Evolutionary conservation across 2,888 invertebrate genomes (phyloP).

Genomic region (Rhagium mordax): DNA sequence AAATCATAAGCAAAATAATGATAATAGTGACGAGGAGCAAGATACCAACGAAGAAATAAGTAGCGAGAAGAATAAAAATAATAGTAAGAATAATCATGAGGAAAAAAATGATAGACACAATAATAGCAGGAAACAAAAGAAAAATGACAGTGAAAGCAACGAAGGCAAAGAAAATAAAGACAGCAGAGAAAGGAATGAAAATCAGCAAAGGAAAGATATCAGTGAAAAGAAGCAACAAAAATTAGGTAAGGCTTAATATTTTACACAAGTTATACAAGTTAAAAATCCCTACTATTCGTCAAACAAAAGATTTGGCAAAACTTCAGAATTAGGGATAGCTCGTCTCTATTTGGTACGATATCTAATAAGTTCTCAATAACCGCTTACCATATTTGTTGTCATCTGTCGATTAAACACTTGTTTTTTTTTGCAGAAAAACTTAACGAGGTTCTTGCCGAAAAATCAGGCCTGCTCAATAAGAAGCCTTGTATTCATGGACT

Average conservation of each 20-base stretch:
- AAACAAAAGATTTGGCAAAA: no score
- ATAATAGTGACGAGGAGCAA: no score
- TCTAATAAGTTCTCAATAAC: no score
- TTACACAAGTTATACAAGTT: no score
- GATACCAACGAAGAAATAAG: neutral
- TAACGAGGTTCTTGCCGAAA: neutral
- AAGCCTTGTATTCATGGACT: neutral
- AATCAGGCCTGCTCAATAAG: slow-evolving; percentile 10
- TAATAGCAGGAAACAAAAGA: neutral
- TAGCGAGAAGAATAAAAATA: neutral
- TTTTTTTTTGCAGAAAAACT: slow-evolving; percentile 23
- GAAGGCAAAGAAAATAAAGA: no score
- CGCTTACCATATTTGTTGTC: no score
- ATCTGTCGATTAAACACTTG: no score
- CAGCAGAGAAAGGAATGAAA: neutral
- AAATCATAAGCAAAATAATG: neutral
- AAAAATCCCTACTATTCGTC: no score
- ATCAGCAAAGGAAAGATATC: neutral
- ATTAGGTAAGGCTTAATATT: neutral
- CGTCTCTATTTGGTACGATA: no score
- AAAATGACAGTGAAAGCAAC: no score
- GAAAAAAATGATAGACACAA: neutral
- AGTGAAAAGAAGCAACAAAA: neutral
- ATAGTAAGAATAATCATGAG: neutral
- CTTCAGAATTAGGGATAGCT: no score